Evolutionary conservation across 2,113 vertebrate species (phyloP), one percentile per base, ranked within the genome.

Genomic region (Peromyscus leucopus): DNA sequence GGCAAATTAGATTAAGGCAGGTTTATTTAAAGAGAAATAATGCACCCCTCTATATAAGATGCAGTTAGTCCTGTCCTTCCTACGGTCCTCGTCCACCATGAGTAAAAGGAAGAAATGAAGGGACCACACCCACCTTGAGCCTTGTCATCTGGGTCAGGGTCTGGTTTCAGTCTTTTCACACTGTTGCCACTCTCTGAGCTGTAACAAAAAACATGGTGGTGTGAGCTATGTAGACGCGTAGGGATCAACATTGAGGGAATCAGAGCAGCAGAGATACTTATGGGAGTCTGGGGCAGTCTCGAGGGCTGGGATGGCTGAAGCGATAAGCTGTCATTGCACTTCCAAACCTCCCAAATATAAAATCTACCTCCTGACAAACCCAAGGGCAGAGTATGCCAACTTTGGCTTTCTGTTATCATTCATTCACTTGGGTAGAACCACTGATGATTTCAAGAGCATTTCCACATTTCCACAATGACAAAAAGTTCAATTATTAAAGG

Each of bases 111-210:
- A 2, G 4, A 89, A 61, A 84, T 2, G n/a, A 57, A 91, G 89
- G 48, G 90, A 19, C 76, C 76, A 97, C 74, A 97, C 98, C 0
- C 97, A 99, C 99, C 99, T 99, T 98, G 98, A 97, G 95, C 98
- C 90, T 98, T 98, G 63, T 99, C 98, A 0, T 97, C 98, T 89
- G 98, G 98, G 69, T 98, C 98, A 67, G 98, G 95, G n/a, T 99
- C 99, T 78, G 99, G 95, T 97, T 99, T 99, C 98, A 99, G 99
- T 96, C 99, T 99, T 98, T 99, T 99, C 96, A 99, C 99, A 94
- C 98, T 98, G 96, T 99, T 99, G 96, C 99, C 98, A 7, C 99
- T 99, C 98, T 99, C 99, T 93, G 99, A 99, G 88, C 98, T 99
- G 97, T 97, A 99, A 98, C 94, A 98, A 86, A 97, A 97, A 42